phyloP scores from a whole-genome alignment of 2,888 invertebrate genomes.

The Mimachlamys varia region DNA sequence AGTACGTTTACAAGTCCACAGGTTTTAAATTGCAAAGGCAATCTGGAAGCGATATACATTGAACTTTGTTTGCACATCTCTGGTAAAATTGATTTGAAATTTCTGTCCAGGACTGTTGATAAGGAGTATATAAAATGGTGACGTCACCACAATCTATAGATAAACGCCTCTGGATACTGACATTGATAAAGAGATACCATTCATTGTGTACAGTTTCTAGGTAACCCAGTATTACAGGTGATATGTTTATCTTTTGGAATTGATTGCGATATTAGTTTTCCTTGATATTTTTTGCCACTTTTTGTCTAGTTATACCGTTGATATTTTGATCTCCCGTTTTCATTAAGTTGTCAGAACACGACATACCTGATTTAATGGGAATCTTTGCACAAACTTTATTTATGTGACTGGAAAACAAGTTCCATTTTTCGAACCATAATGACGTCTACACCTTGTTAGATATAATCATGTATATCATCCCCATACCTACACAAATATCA shows the following conservation, averaged over 20 bases:
- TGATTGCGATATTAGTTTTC: background rate
- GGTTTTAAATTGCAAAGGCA: too few species aligned
- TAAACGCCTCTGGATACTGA: too few species aligned
- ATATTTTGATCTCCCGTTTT: background rate
- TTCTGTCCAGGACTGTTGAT: too few species aligned
- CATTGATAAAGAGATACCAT: background rate
- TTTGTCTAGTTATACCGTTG: background rate
- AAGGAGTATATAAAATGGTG: too few species aligned
- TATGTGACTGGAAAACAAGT: background rate
- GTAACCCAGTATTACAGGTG: background rate
- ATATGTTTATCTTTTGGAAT: background rate
- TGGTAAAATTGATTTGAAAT: too few species aligned
- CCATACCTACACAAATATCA: background rate
- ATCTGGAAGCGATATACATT: too few species aligned
- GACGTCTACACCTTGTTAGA: background rate
- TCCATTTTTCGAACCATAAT: background rate
- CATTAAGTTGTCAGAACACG: background rate
- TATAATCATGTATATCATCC: background rate
- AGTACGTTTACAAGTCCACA: too few species aligned
- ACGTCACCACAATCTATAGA: too few species aligned
- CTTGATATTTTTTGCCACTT: slow-evolving; percentile 14
- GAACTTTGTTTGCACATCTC: too few species aligned
- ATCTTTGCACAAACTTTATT: background rate
- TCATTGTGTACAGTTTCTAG: background rate
- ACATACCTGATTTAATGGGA: background rate